Base-by-base conservation (phyloP, 2,797 vertebrate genomes). In the Stomatorhinus walkeri region DNA sequence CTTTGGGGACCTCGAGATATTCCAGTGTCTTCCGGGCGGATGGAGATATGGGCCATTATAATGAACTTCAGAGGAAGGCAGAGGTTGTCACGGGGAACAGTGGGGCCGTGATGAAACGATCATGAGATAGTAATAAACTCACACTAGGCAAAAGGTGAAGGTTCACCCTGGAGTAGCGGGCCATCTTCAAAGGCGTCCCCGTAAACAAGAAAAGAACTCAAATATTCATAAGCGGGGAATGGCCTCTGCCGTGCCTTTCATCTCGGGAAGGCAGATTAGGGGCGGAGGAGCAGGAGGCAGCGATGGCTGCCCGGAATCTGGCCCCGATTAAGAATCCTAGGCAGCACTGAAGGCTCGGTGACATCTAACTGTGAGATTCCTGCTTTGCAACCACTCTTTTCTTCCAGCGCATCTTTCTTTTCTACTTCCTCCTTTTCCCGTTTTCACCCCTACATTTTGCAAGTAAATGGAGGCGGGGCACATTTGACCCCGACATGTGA, bases 181-280 rank as follows among this genome's bases (percentile, higher is more conserved):
- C 89, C 46, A 0, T 90, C 91, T 91, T 92, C 88, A 91, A 93
- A 92, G 92, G 64, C 89, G 85, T 24, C 12, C 24, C 89, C 48
- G 88, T 92, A 91, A 93, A 94, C 91, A 91, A 90, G 90, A 90
- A 87, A 12, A 48, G 90, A 89, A 87, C 88, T 92, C 93, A 92
- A 93, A 94, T 94, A 94, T 94, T 94, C 93, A 94, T 91, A 90
- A 91, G 88, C 85, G 68, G 88, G 85, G 89, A 89, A 64, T 87
- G 86, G 90, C 89, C 24, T 85, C 88, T 87, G 76, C 88, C 43
- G 87, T 87, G 36, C 32, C 91, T 93, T 93, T 93, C 92, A 92
- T 91, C 91, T 93, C 83, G 22, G 59, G 32, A 59, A 48, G 28
- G 87, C 83, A 89, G 89, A 89, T 89, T 88, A 90, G 89, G 89